These are phyloP conservation scores for Candidula unifasciata DNA, from an alignment of 2,888 invertebrate genomes.

Conservation along the genomic window DNA sequence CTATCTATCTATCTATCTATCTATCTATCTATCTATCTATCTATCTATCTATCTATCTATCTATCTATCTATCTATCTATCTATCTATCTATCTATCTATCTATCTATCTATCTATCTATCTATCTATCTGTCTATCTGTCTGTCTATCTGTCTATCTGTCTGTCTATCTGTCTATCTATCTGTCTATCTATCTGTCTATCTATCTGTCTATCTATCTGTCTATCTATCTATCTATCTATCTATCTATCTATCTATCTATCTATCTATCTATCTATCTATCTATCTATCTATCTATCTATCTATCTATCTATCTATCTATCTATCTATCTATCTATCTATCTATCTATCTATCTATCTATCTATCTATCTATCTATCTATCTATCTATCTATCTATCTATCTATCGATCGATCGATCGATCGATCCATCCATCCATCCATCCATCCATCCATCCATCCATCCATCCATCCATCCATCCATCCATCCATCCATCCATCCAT, in stretches of 20 bases:
- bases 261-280: not conserved
- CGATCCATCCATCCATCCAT: not conserved
- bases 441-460: not conserved
- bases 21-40: not conserved
- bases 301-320: slow-evolving; percentile 3
- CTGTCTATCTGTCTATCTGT: too few relatives aligned
- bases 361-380: not conserved
- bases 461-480: too few relatives aligned
- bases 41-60: not conserved
- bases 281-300: not conserved
- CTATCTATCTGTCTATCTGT: too few relatives aligned
- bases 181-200: too few relatives aligned
- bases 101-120: not conserved
- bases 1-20: not conserved
- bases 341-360: slow-evolving; percentile 3
- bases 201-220: too few relatives aligned
- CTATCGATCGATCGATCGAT: too few relatives aligned
- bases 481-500: too few relatives aligned
- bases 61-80: slow-evolving; percentile 1
- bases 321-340: slow-evolving; percentile 3
- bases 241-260: too few relatives aligned
- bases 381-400: slow-evolving; percentile 5
- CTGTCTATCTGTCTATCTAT: too few relatives aligned
- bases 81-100: not conserved
- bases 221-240: not conserved